These are phyloP conservation scores for Apotomis turbidana DNA, from an alignment of 2,888 invertebrate species.

Conservation along the genomic window DNA sequence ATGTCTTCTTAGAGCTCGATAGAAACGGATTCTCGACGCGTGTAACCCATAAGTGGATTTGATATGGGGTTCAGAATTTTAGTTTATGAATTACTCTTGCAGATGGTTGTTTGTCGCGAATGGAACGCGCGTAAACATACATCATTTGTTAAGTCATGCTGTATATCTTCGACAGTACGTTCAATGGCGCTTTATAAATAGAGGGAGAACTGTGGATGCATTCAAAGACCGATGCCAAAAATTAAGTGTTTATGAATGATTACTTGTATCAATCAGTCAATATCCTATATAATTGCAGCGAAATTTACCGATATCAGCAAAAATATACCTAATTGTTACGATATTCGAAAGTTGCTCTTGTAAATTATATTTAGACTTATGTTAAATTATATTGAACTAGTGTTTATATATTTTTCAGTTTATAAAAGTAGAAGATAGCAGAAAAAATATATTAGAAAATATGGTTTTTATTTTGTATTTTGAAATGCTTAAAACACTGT, in stretches of 20 bases:
- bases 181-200: slow-evolving; percentile 22
- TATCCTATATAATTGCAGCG: too few relatives aligned
- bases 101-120: not conserved
- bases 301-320: too few relatives aligned
- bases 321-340: too few relatives aligned
- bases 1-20: not conserved
- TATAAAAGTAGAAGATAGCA: too few relatives aligned
- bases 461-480: too few relatives aligned
- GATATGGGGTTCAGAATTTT: not conserved
- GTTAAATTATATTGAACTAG: too few relatives aligned
- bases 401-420: too few relatives aligned
- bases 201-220: not conserved
- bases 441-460: too few relatives aligned
- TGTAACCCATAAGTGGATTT: not conserved
- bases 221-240: slow-evolving; percentile 14
- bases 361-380: too few relatives aligned
- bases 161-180: slow-evolving; percentile 8
- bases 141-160: not conserved
- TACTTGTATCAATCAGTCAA: too few relatives aligned
- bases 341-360: too few relatives aligned
- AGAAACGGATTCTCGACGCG: not conserved
- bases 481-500: too few relatives aligned
- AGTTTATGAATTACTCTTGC: not conserved
- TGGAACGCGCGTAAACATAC: not conserved
- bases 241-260: not conserved